Evolutionary conservation across 2,888 invertebrate species (phyloP), one percentile per base, ranked within the genome.

Genomic region (Bhutanitis thaidina): DNA sequence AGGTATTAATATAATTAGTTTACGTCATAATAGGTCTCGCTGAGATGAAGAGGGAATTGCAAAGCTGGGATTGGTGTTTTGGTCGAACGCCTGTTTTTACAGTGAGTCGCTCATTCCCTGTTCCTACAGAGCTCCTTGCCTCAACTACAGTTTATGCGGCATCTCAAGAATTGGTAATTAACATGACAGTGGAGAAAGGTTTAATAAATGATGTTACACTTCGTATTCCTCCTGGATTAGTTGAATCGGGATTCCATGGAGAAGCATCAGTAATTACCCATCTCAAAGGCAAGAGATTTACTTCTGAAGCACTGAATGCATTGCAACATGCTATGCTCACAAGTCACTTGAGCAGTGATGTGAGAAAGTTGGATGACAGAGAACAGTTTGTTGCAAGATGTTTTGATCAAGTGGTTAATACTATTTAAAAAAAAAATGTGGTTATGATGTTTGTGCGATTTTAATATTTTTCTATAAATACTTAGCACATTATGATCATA

Each of bases 1-100:
- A 20, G 5, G 5, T 5, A 20, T 20, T 20, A 20, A 20, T 20
- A 27, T 7, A 27, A 4, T 1, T 8, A 1, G 7, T 8, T 8
- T 27, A 3, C 25, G 10, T n/a, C 29, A 27, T 12, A 41, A 45
- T 35, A 93, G 95, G 96, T 65, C 90, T 97, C 25, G 91, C 91
- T 8, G 91, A 93, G 62, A 87, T 96, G 51, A 92, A 92, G 50
- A 90, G 91, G 34, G 92, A 93, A 55, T 92, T 96, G 44, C 79
- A 90, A 57, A 93, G 93, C 20, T 97, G 97, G 96, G 93, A 96
- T 52, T 98, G 97, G 97, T 93, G 93, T 56, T 95, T 91, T 74
- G 98, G 97, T 1, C 94, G 93, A 73, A 96, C 97, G 0, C 98
- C 98, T 0, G 92, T 93, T 59, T 98, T 98, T 78, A 92, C 92